Evolutionary conservation across 64 coral and sea anemone species (phyloP).

Genomic region (Actinia equina): DNA sequence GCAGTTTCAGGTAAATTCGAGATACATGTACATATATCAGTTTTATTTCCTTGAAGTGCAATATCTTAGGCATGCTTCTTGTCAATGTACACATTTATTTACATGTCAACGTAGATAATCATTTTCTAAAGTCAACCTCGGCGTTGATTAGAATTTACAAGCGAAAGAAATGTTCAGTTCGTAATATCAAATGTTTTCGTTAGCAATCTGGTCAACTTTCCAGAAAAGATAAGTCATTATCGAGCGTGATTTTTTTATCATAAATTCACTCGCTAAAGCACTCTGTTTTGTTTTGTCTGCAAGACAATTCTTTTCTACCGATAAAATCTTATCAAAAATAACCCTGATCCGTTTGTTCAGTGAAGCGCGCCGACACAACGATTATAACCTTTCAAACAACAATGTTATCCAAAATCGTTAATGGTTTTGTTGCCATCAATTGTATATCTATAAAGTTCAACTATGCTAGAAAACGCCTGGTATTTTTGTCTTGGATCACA

Average conservation of each 20-base stretch:
- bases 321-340: neutral
- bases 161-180: neutral
- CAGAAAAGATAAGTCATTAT: no score
- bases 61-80: no score
- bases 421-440: no score
- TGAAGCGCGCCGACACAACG: neutral
- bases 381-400: neutral
- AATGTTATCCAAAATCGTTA: neutral
- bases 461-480: no score
- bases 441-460: no score
- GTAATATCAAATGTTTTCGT: neutral
- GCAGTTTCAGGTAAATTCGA: constrained; percentile 5
- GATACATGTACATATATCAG: neutral
- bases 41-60: neutral
- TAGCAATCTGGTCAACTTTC: neutral
- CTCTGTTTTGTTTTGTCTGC: neutral
- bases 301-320: neutral
- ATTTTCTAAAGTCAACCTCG: neutral
- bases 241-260: neutral
- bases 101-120: neutral
- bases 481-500: no score
- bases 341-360: neutral
- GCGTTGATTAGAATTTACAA: neutral
- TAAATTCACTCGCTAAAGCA: neutral
- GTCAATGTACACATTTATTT: no score